Conservation (phyloP, 1,140 invertebrate species). For the Diachasmimorpha longicaudata region DNA sequence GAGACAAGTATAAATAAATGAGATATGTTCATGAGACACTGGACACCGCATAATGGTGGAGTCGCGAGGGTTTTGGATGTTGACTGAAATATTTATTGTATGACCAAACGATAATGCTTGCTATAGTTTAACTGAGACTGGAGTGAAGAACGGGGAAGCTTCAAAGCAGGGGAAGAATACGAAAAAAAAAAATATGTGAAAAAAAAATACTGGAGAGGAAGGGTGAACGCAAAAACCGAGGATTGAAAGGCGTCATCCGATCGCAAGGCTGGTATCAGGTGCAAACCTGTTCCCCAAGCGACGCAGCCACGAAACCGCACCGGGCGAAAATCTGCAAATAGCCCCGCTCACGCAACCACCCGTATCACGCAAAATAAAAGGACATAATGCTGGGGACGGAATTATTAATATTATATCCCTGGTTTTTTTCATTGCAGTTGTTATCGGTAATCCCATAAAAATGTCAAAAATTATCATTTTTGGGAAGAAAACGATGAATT, state of each 20-base stretch:
- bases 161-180: conserved; percentile 12
- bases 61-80: not conserved
- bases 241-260: conserved; percentile 61
- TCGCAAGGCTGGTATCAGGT: conserved; percentile 58
- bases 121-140: conserved; percentile 17
- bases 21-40: not conserved
- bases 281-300: conserved; percentile 56
- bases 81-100: conserved; percentile 26
- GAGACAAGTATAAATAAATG: conserved; percentile 25
- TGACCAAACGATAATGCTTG: conserved; percentile 26
- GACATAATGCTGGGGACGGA: not conserved
- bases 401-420: not conserved
- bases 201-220: conserved; percentile 17
- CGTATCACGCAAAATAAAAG: conserved; percentile 21
- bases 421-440: no score
- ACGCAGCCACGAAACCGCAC: conserved; percentile 30
- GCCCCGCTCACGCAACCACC: conserved; percentile 41
- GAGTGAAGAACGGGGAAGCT: conserved; percentile 1
- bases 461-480: no score
- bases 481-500: no score
- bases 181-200: conserved; percentile 31
- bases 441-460: no score
- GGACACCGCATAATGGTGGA: not conserved
- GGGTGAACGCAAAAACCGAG: conserved; percentile 18
- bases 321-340: conserved; percentile 43